Evolutionary conservation across 2,888 invertebrate genomes (phyloP), one percentile per base, ranked within the genome.

Genomic region (Autographa gamma): DNA sequence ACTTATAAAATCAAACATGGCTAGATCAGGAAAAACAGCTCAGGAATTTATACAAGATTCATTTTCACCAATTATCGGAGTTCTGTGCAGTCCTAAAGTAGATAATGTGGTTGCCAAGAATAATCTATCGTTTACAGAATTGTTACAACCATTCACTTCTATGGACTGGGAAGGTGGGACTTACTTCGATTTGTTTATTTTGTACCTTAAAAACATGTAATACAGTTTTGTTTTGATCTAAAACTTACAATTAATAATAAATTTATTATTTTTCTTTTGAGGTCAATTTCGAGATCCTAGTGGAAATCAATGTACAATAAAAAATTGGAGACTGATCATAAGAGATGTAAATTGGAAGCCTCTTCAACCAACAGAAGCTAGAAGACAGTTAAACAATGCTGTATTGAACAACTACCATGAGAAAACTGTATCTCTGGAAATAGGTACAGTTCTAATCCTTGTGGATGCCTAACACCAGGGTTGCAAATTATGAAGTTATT

Each of bases 21-120:
- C 90, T 38, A 87, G 87, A 74, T 76, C 86, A 54, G 90, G 89
- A 19, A 93, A 93, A 91, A 97, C 97, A 85, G 96, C 98, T 5
- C 97, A 98, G 86, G 98, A 99, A 93, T 98, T 98, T 91, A 98
- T 99, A 81, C 97, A 98, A 93, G 97, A 97, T 92, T 97, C 98
- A 58, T 99, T 99, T 94, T 98, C 98, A 60, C 99, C 99, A 0
- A 97, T 98, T 91, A 96, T 99, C 79, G 99, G 98, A 63, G 98
- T 98, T 32, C 95, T 99, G 81, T 97, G 97, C 88, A 98, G 98
- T 87, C 96, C 97, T 58, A 96, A 97, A 90, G 99, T 98, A 14
- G 98, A 99, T 86, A 96, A 97, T 86, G 96, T 98, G 69, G 98
- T 99, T 87, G 97, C 97, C 82, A 98, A 98, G 90, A 99, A 99